Conservation (phyloP, 2,113 vertebrate genomes). For the Phrynosoma blainvillii region DNA sequence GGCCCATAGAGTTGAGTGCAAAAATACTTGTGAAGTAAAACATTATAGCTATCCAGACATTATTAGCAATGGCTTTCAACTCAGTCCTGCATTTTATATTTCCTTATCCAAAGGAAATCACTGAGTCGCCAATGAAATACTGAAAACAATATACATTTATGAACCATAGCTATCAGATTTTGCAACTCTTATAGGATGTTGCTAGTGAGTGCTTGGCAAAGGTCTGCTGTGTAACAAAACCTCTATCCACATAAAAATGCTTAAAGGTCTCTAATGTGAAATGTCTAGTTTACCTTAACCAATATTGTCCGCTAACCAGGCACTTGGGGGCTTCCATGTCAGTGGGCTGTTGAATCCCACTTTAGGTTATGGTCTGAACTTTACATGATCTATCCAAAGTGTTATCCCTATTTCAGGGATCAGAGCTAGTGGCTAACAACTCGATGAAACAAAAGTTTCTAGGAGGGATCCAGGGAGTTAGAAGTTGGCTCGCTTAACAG, state of each 20-base stretch:
- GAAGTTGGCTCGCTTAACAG: neutral
- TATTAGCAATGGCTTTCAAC: constrained; percentile 13
- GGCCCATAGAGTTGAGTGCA: constrained; percentile 10
- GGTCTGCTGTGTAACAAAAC: neutral
- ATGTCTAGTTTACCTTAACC: neutral
- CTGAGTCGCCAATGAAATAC: neutral
- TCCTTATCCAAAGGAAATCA: constrained; percentile 6
- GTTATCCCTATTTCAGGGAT: too few species aligned
- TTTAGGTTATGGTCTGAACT: too few species aligned
- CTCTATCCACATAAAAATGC: neutral
- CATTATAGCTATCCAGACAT: constrained; percentile 2
- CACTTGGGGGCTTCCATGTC: neutral
- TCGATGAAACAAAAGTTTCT: too few species aligned
- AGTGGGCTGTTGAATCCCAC: neutral
- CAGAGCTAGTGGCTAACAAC: too few species aligned
- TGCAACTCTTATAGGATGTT: neutral
- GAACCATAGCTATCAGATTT: constrained; percentile 3
- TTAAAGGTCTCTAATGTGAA: neutral
- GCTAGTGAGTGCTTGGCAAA: neutral
- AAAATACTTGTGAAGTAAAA: constrained; percentile 17
- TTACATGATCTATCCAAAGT: too few species aligned
- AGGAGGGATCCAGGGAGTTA: neutral
- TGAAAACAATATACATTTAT: constrained; percentile 5
- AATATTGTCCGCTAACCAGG: too few species aligned
- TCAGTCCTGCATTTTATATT: constrained; percentile 8